Base-by-base conservation (phyloP, 2,797 vertebrate genomes). In the Pampus argenteus region DNA sequence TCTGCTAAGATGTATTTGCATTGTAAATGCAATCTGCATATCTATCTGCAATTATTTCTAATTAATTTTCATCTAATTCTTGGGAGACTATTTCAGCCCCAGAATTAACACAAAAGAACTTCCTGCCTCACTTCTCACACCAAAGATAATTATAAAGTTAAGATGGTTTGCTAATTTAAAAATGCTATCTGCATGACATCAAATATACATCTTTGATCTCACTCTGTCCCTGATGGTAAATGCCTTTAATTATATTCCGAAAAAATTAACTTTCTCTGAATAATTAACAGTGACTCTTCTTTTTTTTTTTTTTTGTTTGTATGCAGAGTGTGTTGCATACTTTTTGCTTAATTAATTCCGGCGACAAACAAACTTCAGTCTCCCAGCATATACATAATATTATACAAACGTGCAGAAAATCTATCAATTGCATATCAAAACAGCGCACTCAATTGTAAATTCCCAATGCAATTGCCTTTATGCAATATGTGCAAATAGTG, bases 141-240 rank as follows among this genome's bases (percentile, higher is more conserved):
- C 86, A 90, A 88, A 88, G 87, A 93, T 94, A 94, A 94, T 93
- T 94, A 94, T 90, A 91, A 93, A 93, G 89, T 91, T 93, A 93
- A 92, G 89, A 91, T 88, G 86, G 80, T 90, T 92, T 90, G 90
- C 91, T 91, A 85, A 92, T 94, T 92, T 92, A 92, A 90, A 92
- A 88, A 86, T 84, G 86, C 88, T 88, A 91, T 93, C 90, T 91
- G 89, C 88, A 92, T 92, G 87, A 92, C 87, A 93, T 93, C 90
- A 92, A 91, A 93, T 91, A 86, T 88, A 87, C 87, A 88, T 91
- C 91, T 94, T 94, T 94, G 93, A 94, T 94, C 91, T 93, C 76
- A 29, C 83, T 71, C 86, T 86, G 82, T 93, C 91, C 87, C 91
- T 88, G 89, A 94, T 94, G 90, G 87, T 89, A 92, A 92, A 92